phyloP scores from a whole-genome alignment of 2,113 vertebrate genomes.

The Onychostoma macrolepis region DNA sequence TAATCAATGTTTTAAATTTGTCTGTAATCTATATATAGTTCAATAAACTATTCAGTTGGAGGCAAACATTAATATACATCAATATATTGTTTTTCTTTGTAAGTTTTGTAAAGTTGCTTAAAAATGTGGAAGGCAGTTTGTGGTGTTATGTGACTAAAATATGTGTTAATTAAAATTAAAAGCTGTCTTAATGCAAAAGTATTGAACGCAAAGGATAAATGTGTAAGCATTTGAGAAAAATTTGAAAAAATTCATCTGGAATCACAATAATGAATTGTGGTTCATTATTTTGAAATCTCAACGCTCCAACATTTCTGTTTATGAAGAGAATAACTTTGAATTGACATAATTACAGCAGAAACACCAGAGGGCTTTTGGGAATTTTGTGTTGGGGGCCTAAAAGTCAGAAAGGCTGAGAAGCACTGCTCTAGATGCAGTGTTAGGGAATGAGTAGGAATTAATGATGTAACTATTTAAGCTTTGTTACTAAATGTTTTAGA shows the following conservation, averaged over 20 bases:
- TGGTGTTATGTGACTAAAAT: background rate
- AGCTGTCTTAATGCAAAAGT: background rate
- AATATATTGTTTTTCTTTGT: background rate
- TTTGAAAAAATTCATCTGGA: background rate
- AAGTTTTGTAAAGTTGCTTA: background rate
- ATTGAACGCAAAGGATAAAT: background rate
- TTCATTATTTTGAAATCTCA: background rate
- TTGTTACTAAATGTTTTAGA: background rate
- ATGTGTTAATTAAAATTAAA: background rate
- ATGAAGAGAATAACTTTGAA: background rate
- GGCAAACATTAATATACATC: background rate
- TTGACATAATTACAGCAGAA: background rate
- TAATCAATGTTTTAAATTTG: background rate
- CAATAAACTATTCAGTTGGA: background rate
- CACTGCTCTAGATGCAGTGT: background rate
- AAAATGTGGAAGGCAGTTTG: background rate
- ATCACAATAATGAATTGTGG: background rate
- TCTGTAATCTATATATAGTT: too few relatives aligned
- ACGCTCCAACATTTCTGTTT: background rate
- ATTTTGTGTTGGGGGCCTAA: background rate
- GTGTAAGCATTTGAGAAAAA: background rate
- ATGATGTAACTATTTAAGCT: background rate
- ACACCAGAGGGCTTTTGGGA: background rate
- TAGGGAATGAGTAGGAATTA: background rate
- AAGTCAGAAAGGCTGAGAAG: background rate